These are phyloP conservation scores for Sciurus vulgaris DNA, from an alignment of 2,797 vertebrate genomes.

Conservation along the genomic window DNA sequence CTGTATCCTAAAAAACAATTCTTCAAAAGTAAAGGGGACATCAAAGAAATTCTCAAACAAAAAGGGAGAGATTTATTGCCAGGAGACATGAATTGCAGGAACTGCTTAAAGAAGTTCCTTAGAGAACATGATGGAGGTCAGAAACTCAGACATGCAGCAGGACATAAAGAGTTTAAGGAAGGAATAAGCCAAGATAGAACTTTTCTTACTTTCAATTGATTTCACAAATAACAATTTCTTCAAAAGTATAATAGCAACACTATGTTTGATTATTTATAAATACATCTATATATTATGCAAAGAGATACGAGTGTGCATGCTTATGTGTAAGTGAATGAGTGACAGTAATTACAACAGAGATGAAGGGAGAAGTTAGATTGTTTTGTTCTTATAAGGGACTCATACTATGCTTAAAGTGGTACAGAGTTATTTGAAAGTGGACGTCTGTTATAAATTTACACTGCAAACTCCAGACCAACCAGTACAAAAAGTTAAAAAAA, in stretches of 20 bases:
- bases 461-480: not conserved
- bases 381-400: not conserved
- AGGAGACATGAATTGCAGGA: not conserved
- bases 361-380: not conserved
- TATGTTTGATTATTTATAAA: not conserved
- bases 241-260: too few relatives aligned
- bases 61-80: too few relatives aligned
- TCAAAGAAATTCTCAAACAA: too few relatives aligned
- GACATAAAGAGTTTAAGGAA: not conserved
- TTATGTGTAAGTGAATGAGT: not conserved
- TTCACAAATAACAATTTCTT: not conserved
- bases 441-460: not conserved
- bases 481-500: not conserved
- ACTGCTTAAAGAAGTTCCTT: not conserved
- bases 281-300: not conserved
- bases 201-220: not conserved
- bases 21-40: not conserved
- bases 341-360: not conserved
- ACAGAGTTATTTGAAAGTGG: not conserved
- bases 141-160: too few relatives aligned
- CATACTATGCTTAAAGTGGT: not conserved
- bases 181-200: not conserved
- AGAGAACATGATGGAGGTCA: too few relatives aligned
- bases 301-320: too few relatives aligned
- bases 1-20: not conserved